Evolutionary conservation across 2,888 invertebrate genomes (phyloP).

Genomic region (Lysandra bellargus): DNA sequence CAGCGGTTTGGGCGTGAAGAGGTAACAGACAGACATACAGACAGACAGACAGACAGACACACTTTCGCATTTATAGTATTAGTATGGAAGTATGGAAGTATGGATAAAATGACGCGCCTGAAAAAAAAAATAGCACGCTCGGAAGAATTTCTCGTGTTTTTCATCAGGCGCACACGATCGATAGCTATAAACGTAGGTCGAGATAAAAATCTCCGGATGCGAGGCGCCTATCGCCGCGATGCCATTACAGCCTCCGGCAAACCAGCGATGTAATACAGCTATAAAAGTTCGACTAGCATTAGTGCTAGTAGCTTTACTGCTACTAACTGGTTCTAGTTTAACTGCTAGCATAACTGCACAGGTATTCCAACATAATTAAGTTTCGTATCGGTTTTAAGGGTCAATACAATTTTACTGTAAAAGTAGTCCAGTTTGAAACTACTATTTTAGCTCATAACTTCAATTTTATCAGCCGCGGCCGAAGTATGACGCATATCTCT

Average conservation of each 20-base stretch:
- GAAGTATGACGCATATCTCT: too few relatives aligned
- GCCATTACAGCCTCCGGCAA: slow-evolving; percentile 63
- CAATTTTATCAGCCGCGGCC: too few relatives aligned
- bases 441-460: neutral
- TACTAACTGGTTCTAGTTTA: neutral
- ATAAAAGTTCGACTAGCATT: neutral
- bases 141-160: neutral
- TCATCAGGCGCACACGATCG: slow-evolving; percentile 34
- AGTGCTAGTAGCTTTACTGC: neutral
- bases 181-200: slow-evolving; percentile 44
- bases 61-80: too few relatives aligned
- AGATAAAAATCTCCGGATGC: slow-evolving; percentile 63
- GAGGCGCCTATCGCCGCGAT: slow-evolving; percentile 66
- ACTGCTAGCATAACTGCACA: slow-evolving; percentile 39
- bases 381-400: slow-evolving; percentile 14
- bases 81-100: too few relatives aligned
- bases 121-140: neutral
- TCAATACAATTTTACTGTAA: slow-evolving; percentile 4
- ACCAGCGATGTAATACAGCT: neutral
- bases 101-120: neutral
- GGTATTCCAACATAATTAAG: slow-evolving; percentile 16
- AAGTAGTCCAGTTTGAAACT: neutral
- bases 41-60: too few relatives aligned
- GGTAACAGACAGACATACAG: too few relatives aligned
- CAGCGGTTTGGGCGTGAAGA: too few relatives aligned